Evolutionary conservation across 2,113 vertebrate species (phyloP).

Genomic region (Leucoraja erinaceus): DNA sequence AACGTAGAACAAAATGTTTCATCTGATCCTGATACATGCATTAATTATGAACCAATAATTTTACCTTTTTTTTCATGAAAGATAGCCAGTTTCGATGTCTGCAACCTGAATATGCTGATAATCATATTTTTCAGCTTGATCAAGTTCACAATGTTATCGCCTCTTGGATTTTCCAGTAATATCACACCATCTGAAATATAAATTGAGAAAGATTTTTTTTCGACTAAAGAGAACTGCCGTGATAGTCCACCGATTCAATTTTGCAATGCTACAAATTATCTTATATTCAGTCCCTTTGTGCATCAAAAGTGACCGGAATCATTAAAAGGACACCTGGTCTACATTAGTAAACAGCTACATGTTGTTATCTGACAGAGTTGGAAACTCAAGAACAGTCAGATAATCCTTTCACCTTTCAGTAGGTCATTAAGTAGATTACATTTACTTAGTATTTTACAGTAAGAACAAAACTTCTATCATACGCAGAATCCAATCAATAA

Average conservation of each 20-base stretch:
- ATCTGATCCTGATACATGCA: no score
- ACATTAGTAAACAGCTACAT: not conserved
- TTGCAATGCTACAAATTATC: not conserved
- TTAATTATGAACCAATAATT: conserved; percentile 35
- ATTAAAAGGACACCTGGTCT: not conserved
- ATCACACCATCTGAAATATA: conserved; percentile 70
- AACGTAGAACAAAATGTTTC: no score
- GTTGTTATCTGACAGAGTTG: not conserved
- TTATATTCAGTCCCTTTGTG: not conserved
- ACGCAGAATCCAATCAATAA: not conserved
- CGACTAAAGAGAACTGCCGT: conserved; percentile 35
- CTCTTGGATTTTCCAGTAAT: conserved; percentile 90
- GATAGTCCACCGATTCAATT: not conserved
- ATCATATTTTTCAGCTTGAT: conserved; percentile 65
- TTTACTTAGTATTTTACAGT: not conserved
- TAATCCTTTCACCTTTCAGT: not conserved
- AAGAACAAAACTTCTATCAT: not conserved
- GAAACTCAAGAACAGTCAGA: not conserved
- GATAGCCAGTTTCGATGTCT: conserved; percentile 58
- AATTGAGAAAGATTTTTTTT: conserved; percentile 41
- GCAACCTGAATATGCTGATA: conserved; percentile 71
- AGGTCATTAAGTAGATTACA: not conserved
- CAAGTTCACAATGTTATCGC: conserved; percentile 69
- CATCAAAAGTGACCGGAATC: not conserved
- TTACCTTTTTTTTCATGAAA: conserved; percentile 71